A percentile compares a stretch with the other conserved stretches of the same genome.
Evolutionary conservation across 2,888 invertebrate genomes (phyloP).

Genomic region (Pterostichus niger): DNA sequence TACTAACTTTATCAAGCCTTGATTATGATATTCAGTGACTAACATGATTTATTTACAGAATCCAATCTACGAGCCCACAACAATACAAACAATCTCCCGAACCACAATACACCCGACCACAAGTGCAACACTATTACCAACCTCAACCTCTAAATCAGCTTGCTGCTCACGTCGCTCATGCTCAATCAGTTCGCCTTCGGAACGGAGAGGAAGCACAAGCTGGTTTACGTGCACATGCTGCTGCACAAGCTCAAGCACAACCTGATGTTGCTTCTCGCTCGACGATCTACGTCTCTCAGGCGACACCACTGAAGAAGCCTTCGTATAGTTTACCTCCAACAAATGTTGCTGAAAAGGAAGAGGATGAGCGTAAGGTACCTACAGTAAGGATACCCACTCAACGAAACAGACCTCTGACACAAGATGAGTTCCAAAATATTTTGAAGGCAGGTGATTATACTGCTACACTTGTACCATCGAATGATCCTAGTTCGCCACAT

Average conservation of each 20-base stretch:
- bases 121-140: slow-evolving; percentile 59
- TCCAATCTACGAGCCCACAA: slow-evolving; percentile 13
- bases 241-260: slow-evolving; percentile 27
- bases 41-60: slow-evolving; percentile 37
- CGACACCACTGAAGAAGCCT: slow-evolving; percentile 57
- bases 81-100: slow-evolving; percentile 43
- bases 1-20: not conserved
- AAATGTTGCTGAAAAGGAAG: slow-evolving; percentile 16
- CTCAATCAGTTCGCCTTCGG: slow-evolving; percentile 37
- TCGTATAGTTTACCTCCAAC: slow-evolving; percentile 8
- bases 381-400: slow-evolving; percentile 30
- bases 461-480: slow-evolving; percentile 59
- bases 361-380: slow-evolving; percentile 29
- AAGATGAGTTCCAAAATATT: slow-evolving; percentile 61
- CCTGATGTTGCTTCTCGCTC: slow-evolving; percentile 36
- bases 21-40: too few relatives aligned
- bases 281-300: slow-evolving; percentile 59
- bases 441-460: slow-evolving; percentile 58
- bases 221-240: slow-evolving; percentile 1
- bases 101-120: slow-evolving; percentile 55
- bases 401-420: slow-evolving; percentile 58
- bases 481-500: slow-evolving; percentile 57
- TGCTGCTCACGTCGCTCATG: not conserved
- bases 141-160: slow-evolving; percentile 38
- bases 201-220: slow-evolving; percentile 10